Percentiles rank a stretch among this genome's conserved stretches.
phyloP scores from a whole-genome alignment of 2,888 invertebrate genomes.

The Campaea margaritaria region DNA sequence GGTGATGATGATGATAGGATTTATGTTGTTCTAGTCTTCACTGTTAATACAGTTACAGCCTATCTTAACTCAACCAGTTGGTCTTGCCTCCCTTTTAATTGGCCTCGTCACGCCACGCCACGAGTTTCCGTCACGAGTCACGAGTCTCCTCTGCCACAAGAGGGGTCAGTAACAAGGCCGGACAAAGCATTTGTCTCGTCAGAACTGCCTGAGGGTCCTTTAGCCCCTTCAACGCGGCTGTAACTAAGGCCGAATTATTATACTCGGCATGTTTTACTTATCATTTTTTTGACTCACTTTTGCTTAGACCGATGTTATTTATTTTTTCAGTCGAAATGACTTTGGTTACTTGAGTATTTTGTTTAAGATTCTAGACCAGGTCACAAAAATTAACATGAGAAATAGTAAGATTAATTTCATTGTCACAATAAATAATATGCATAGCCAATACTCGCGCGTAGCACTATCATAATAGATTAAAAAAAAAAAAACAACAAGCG shows the following conservation, averaged over 20 bases:
- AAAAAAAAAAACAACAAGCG: no score
- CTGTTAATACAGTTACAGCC: not conserved
- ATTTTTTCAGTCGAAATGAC: not conserved
- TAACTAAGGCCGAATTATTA: constrained; percentile 27
- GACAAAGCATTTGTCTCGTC: constrained; percentile 36
- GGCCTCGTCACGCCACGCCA: constrained; percentile 3
- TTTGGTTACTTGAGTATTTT: no score
- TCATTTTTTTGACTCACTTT: constrained; percentile 9
- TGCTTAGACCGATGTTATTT: not conserved
- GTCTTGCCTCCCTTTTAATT: constrained; percentile 15
- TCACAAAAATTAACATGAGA: no score
- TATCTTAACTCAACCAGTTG: no score
- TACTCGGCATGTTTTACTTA: constrained; percentile 22
- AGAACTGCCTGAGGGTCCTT: constrained; percentile 20
- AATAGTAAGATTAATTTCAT: no score
- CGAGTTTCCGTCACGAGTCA: no score
- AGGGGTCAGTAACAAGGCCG: constrained; percentile 30
- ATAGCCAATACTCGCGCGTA: no score
- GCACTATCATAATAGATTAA: no score
- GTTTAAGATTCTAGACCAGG: no score
- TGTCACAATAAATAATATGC: no score
- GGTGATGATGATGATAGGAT: no score
- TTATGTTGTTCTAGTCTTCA: no score
- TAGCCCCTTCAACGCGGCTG: constrained; percentile 9
- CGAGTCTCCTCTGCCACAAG: constrained; percentile 18